A percentile compares a stretch with the other conserved stretches of the same genome.
Evolutionary conservation across 2,113 vertebrate species (phyloP).

Genomic region (Ahaetulla prasina): DNA sequence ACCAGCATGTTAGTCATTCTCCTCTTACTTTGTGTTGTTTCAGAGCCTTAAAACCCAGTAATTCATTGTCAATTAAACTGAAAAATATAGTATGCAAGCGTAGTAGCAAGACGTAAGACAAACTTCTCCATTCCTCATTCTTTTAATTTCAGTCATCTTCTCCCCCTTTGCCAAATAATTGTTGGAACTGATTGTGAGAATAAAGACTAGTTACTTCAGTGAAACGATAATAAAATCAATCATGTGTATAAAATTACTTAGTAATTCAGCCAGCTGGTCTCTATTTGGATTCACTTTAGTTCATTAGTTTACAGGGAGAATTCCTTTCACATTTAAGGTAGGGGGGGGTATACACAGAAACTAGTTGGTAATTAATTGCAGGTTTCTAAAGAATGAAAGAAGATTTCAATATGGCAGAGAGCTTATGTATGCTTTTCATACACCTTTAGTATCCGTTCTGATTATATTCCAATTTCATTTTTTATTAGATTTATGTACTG

Average conservation of each 20-base stretch:
- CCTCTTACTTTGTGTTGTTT: constrained; percentile 64
- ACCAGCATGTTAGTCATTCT: constrained; percentile 61
- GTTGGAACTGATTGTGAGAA: constrained; percentile 84
- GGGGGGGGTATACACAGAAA: constrained; percentile 70
- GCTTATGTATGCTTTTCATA: constrained; percentile 49
- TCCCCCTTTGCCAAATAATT: constrained; percentile 72
- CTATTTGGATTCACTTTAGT: constrained; percentile 77
- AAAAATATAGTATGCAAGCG: constrained; percentile 65
- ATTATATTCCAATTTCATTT: constrained; percentile 43
- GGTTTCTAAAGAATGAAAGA: constrained; percentile 67
- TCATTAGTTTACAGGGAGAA: constrained; percentile 78
- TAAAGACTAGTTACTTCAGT: constrained; percentile 89
- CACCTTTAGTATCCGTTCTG: constrained; percentile 43
- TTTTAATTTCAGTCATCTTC: constrained; percentile 78
- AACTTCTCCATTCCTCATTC: constrained; percentile 66
- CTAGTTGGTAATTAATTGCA: constrained; percentile 74
- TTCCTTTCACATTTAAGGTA: constrained; percentile 73
- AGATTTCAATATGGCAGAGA: constrained; percentile 54
- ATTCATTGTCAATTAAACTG: constrained; percentile 83
- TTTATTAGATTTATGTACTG: constrained; percentile 21
- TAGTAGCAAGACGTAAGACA: constrained; percentile 68
- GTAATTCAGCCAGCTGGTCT: constrained; percentile 87
- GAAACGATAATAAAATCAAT: constrained; percentile 95
- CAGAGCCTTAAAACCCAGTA: constrained; percentile 76
- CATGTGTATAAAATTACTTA: constrained; percentile 93